These are phyloP conservation scores for Acanthococcus lagerstroemiae DNA, from an alignment of 2,888 invertebrate species.

Conservation along the genomic window DNA sequence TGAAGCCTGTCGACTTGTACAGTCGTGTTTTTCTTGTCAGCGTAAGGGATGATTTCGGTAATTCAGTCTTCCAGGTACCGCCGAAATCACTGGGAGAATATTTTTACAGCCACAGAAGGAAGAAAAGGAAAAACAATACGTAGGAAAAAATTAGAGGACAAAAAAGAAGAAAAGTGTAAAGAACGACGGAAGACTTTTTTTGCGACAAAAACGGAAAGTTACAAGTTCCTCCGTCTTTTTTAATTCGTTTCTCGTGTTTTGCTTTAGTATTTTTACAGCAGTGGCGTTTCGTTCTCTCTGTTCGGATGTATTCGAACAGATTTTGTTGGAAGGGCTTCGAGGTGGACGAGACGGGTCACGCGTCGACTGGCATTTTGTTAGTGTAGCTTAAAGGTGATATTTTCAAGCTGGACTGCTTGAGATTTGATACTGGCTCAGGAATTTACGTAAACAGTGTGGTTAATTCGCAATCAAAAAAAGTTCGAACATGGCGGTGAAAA, in stretches of 20 bases:
- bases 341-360: background rate
- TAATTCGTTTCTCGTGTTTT: slow-evolving; percentile 29
- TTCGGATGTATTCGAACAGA: no score
- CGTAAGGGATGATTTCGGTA: no score
- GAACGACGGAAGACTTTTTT: background rate
- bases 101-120: background rate
- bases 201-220: background rate
- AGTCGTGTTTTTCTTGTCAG: no score
- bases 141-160: background rate
- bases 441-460: no score
- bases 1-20: background rate
- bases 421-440: no score
- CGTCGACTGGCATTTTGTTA: background rate
- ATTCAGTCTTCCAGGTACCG: no score
- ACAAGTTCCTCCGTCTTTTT: slow-evolving; percentile 21
- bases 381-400: no score
- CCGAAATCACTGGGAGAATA: no score
- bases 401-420: no score
- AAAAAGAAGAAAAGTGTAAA: background rate
- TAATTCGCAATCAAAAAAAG: no score
- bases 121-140: background rate
- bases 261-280: slow-evolving; percentile 3
- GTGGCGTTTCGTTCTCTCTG: background rate
- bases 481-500: no score
- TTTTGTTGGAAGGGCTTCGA: background rate